A percentile compares a stretch with the other conserved stretches of the same genome.
Evolutionary conservation across 2,888 invertebrate species (phyloP).

Genomic region (Tachina lurida): DNA sequence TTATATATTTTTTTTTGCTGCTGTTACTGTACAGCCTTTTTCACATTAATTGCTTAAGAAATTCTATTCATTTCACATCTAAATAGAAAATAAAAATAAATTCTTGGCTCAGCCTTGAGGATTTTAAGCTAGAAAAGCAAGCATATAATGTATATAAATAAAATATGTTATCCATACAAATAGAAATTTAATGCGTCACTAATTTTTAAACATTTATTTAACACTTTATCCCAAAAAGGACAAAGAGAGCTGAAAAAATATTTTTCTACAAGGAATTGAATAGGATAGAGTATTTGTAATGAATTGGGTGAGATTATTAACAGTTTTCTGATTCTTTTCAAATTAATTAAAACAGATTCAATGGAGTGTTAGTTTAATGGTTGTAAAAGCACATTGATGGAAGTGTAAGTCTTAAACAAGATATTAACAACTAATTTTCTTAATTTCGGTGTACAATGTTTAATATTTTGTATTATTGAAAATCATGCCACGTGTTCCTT

Average conservation of each 20-base stretch:
- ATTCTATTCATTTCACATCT: conserved; percentile 6
- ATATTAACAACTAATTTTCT: not conserved
- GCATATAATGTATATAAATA: conserved; percentile 40
- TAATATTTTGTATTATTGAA: not conserved
- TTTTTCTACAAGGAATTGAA: not conserved
- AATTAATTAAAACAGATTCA: conserved; percentile 31
- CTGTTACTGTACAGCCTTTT: conserved; percentile 41
- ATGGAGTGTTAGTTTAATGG: conserved; percentile 27
- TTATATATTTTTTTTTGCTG: conserved; percentile 25
- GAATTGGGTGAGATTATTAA: not conserved
- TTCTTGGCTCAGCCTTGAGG: not conserved
- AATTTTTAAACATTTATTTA: conserved; percentile 67
- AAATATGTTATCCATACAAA: conserved; percentile 57
- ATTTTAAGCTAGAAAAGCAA: not conserved
- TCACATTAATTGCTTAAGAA: conserved; percentile 62
- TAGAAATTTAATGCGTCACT: conserved; percentile 69
- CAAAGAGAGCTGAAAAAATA: not conserved
- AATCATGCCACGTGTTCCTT: not conserved
- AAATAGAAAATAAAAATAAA: not conserved
- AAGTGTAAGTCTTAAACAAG: conserved; percentile 21
- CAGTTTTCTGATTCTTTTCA: not conserved
- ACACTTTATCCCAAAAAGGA: conserved; percentile 52
- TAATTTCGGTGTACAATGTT: not conserved
- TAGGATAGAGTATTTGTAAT: not conserved
- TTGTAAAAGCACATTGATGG: not conserved